These are phyloP conservation scores for Lobophora halterata DNA, from an alignment of 2,888 invertebrate species.

Conservation along the genomic window DNA sequence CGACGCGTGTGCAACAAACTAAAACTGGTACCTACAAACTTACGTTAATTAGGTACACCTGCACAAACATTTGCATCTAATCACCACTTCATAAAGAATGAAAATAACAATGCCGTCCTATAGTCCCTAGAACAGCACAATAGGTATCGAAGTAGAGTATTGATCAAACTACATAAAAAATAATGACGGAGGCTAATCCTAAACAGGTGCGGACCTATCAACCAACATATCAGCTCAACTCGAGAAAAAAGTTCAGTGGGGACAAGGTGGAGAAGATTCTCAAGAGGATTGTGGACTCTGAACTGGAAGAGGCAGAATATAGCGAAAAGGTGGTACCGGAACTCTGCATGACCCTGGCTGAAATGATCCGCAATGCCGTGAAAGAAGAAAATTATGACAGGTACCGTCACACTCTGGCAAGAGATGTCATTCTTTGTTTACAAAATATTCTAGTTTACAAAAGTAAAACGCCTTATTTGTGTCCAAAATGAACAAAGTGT, in stretches of 20 bases:
- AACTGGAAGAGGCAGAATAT: constrained; percentile 81
- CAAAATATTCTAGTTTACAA: constrained; percentile 3
- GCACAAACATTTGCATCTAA: too few species aligned
- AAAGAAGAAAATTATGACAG: constrained; percentile 86
- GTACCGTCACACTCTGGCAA: constrained; percentile 43
- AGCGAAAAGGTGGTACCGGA: constrained; percentile 82
- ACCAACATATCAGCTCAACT: constrained; percentile 84
- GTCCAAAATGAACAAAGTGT: too few species aligned
- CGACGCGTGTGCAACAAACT: constrained; percentile 38
- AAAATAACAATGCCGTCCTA: too few species aligned
- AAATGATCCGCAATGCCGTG: constrained; percentile 80
- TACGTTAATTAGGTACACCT: constrained; percentile 3
- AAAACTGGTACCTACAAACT: constrained; percentile 41
- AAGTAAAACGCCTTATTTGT: too few species aligned
- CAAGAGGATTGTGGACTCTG: constrained; percentile 78
- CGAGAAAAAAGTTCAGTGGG: constrained; percentile 82
- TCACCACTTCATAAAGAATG: too few species aligned
- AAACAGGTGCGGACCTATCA: constrained; percentile 76
- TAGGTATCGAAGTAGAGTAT: constrained; percentile 31
- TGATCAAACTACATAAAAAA: constrained; percentile 46
- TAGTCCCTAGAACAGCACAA: too few species aligned
- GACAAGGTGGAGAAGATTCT: constrained; percentile 83
- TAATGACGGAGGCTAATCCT: constrained; percentile 51
- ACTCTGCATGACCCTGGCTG: constrained; percentile 79
- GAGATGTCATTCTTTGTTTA: constrained; percentile 6